These are phyloP conservation scores for Picathartes gymnocephalus DNA, from an alignment of 2,113 vertebrate genomes.

Conservation along the genomic window DNA sequence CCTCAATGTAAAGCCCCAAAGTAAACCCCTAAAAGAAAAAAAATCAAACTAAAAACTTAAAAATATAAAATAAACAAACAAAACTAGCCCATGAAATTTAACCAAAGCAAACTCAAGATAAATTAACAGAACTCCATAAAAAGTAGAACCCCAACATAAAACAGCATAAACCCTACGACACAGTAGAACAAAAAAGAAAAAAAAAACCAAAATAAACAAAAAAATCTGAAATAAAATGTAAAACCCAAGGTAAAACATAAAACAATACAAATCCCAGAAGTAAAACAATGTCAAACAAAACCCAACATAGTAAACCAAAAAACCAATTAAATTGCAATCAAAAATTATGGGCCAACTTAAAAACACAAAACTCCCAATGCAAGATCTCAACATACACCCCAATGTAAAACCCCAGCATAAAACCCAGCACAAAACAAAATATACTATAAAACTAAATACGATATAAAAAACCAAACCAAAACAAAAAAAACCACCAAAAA, in stretches of 20 bases:
- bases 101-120: not conserved
- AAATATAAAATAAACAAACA: not conserved
- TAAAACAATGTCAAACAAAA: not conserved
- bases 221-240: not conserved
- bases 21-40: not conserved
- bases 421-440: not conserved
- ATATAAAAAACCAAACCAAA: not conserved
- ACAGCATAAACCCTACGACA: not conserved
- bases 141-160: not conserved
- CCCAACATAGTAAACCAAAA: not conserved
- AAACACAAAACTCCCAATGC: not conserved
- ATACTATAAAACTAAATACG: no score
- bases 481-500: not conserved
- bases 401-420: not conserved
- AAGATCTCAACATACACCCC: not conserved
- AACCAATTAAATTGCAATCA: not conserved
- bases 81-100: not conserved
- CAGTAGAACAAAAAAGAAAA: not conserved
- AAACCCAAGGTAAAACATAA: not conserved
- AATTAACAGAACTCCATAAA: not conserved
- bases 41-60: not conserved
- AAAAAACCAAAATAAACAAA: not conserved
- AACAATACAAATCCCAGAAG: not conserved
- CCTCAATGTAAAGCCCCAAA: not conserved
- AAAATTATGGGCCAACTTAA: not conserved